phyloP scores from a whole-genome alignment of 2,888 invertebrate species.

The Microctonus brassicae region DNA sequence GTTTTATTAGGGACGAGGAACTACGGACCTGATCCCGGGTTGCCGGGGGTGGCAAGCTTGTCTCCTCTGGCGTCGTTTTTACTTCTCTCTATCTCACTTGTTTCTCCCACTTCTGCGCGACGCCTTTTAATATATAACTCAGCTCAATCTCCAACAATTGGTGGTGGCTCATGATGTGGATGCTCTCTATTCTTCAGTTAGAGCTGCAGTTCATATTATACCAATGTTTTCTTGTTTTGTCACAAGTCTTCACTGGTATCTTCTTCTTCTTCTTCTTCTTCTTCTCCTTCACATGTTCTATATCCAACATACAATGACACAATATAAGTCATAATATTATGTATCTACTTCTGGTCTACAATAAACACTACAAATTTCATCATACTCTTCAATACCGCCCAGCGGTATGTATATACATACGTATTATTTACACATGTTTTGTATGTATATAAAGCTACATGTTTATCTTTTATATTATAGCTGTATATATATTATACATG shows the following conservation, averaged over 20 bases:
- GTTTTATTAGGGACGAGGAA: conserved; percentile 15
- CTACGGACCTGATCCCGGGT: conserved; percentile 40
- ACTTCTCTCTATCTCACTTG: no score
- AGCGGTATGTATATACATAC: no score
- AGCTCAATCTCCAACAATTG: neutral
- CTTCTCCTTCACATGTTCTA: no score
- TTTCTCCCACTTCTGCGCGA: conserved; percentile 23
- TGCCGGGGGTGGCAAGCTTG: conserved; percentile 33
- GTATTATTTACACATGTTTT: no score
- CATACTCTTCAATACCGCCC: no score
- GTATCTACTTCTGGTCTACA: no score
- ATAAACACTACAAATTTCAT: no score
- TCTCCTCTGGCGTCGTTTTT: conserved; percentile 28
- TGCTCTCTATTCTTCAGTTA: neutral
- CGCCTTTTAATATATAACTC: neutral
- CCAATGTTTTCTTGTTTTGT: neutral
- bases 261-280: no score
- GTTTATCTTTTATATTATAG: neutral
- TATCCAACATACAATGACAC: no score
- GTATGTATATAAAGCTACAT: no score
- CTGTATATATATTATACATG: neutral
- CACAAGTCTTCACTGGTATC: no score
- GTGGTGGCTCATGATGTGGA: neutral
- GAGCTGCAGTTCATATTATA: neutral
- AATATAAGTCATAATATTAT: no score